Evolutionary conservation across 2,113 vertebrate species (phyloP).

Genomic region (Hippocampus mohnikei): DNA sequence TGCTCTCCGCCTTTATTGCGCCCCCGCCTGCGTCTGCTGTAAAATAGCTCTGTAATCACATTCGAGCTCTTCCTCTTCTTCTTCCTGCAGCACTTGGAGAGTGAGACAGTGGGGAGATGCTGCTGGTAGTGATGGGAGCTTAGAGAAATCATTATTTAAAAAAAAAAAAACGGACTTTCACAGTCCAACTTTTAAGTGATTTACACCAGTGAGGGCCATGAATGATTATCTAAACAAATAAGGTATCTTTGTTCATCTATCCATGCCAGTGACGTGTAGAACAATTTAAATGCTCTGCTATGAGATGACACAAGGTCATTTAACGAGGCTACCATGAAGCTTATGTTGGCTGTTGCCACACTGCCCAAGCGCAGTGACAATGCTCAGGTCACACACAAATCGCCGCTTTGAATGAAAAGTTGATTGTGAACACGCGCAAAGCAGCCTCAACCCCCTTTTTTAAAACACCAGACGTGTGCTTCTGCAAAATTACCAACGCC

Average conservation of each 20-base stretch:
- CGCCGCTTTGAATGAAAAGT: neutral
- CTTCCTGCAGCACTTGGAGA: conserved; percentile 32
- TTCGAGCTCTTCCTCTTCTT: conserved; percentile 89
- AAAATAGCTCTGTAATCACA: conserved; percentile 98
- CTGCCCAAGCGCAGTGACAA: too few species aligned
- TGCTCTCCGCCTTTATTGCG: conserved; percentile 97
- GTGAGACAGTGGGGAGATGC: conserved; percentile 8
- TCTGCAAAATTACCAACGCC: neutral
- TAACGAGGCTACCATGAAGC: too few species aligned
- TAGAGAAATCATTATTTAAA: conserved; percentile 90
- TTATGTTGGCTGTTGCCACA: too few species aligned
- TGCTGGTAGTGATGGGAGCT: conserved; percentile 7
- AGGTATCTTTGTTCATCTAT: too few species aligned
- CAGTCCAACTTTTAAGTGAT: too few species aligned
- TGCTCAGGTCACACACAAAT: too few species aligned
- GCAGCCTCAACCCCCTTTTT: neutral
- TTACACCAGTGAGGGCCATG: too few species aligned
- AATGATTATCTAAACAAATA: too few species aligned
- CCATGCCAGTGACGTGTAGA: too few species aligned
- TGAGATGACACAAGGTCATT: too few species aligned
- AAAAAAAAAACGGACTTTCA: neutral
- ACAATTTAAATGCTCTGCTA: too few species aligned
- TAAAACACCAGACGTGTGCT: neutral
- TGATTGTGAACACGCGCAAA: neutral
- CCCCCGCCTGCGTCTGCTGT: conserved; percentile 88